phyloP scores from a whole-genome alignment of 2,113 vertebrate genomes.

The Tretioscincus oriximinensis region DNA sequence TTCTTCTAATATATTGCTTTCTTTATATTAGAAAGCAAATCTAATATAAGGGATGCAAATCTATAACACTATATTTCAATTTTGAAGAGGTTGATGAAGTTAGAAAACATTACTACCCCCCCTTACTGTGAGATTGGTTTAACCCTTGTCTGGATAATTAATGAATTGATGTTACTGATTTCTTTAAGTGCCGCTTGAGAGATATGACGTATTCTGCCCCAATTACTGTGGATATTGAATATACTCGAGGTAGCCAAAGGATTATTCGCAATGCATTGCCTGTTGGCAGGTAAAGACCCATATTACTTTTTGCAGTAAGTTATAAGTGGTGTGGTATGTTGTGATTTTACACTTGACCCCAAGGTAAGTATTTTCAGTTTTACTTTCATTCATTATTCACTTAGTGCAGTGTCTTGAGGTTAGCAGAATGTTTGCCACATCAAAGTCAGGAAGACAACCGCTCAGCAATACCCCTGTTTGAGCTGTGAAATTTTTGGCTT shows the following conservation, averaged over 20 bases:
- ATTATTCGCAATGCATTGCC: slow-evolving; percentile 95
- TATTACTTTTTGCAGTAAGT: neutral
- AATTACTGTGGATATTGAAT: slow-evolving; percentile 96
- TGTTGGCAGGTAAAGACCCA: slow-evolving; percentile 83
- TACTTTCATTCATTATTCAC: neutral
- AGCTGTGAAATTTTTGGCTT: no score
- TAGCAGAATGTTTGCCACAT: no score
- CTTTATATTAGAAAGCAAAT: neutral
- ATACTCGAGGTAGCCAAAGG: slow-evolving; percentile 95
- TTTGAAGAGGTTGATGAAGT: slow-evolving; percentile 6
- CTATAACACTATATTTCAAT: neutral
- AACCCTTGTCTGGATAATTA: neutral
- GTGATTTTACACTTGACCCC: neutral
- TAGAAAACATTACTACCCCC: neutral
- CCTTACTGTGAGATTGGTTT: neutral
- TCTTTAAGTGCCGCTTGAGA: slow-evolving; percentile 87
- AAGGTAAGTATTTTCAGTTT: neutral
- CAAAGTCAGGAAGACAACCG: no score
- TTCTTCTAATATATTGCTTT: neutral
- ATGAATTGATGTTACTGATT: slow-evolving; percentile 16
- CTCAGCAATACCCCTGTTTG: no score
- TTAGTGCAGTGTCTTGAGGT: neutral
- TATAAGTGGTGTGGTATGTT: neutral
- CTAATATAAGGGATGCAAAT: neutral
- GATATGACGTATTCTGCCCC: slow-evolving; percentile 98